A percentile compares a stretch with the other conserved stretches of the same genome.
These are phyloP conservation scores for Ectropis grisescens DNA, from an alignment of 1,140 invertebrate genomes.

Conservation along the genomic window DNA sequence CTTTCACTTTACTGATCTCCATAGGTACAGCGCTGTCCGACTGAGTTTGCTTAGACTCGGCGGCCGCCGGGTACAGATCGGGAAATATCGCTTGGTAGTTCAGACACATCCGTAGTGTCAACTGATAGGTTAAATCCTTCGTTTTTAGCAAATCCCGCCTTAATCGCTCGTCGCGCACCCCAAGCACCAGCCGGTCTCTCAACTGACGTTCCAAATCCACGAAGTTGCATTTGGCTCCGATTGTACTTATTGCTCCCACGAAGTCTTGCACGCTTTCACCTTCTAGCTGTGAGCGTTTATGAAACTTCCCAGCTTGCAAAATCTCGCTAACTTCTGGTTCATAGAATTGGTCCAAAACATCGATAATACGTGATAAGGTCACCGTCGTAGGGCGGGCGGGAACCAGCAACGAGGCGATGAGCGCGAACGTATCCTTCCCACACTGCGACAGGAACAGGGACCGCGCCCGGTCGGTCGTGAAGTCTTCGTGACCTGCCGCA, in stretches of 20 bases:
- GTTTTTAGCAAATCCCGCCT: constrained; percentile 13
- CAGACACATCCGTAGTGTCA: constrained; percentile 13
- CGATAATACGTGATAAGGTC: constrained; percentile 11
- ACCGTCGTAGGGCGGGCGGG: constrained; percentile 8
- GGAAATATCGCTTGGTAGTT: constrained; percentile 17
- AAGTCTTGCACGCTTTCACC: constrained; percentile 18
- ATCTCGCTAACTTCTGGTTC: constrained; percentile 22
- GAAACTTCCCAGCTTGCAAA: constrained; percentile 18
- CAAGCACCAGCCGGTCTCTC: constrained; percentile 14
- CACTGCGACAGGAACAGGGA: constrained; percentile 19
- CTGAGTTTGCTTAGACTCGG: constrained; percentile 15
- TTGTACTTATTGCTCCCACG: constrained; percentile 13
- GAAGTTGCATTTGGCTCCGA: constrained; percentile 16
- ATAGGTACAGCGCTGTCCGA: constrained; percentile 9
- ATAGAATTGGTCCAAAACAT: constrained; percentile 17
- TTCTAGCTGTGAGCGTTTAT: constrained; percentile 14
- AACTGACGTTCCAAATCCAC: constrained; percentile 15
- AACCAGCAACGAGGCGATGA: constrained; percentile 15
- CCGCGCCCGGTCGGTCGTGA: constrained; percentile 2
- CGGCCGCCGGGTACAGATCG: constrained; percentile 13
- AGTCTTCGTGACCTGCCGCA: constrained; percentile 4
- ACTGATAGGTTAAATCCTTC: constrained; percentile 15
- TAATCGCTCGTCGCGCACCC: constrained; percentile 16
- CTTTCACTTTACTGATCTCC: constrained; percentile 18
- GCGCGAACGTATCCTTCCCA: constrained; percentile 15